Evolutionary conservation across 1,140 invertebrate species (phyloP), one percentile per base, ranked within the genome.

Genomic region (Drosophila kikkawai): DNA sequence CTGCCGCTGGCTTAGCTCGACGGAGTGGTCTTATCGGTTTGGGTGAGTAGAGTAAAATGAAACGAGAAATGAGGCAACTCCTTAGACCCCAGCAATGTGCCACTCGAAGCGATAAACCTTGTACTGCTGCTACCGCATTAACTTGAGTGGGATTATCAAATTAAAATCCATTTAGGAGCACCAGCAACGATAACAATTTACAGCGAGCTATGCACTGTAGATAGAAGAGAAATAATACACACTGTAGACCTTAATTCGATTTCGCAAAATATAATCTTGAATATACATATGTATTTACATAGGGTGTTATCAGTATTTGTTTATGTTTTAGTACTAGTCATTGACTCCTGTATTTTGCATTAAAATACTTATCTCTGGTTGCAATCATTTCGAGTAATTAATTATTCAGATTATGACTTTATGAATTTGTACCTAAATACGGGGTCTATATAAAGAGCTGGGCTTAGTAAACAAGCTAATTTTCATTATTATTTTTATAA

Each of bases 161-260:
- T 65, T 76, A 76, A 76, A 76, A 76, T 73, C 73, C 45, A 76
- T 76, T 76, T 76, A 76, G 53, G 53, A 51, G 41, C 48, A 11
- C 34, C n/a, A 50, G n/a, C 12, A 34, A 32, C 53, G 74, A 76
- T 76, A 59, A 44, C 53, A 39, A 32, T 37, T 75, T 50, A 42
- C 48, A 19, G 34, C 7, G 44, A 11, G 26, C 7, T 17, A 13
- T 56, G 34, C 51, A n/a, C 65, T 45, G 34, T 11, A 42, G 15
- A 60, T 37, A 71, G 32, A 42, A 42, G 22, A 13, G 7, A 44
- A 34, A 44, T 12, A 44, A 53, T 22, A 47, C 4, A n/a, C 60
- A 34, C 7, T 47, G 29, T 8, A 42, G 56, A 66, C 12, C 32
- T 45, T 26, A 17, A 11, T 13, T 34, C 7, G 17, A 19, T 32